Base-by-base conservation (phyloP, 2,888 invertebrate genomes). In the Crocallis elinguaria region DNA sequence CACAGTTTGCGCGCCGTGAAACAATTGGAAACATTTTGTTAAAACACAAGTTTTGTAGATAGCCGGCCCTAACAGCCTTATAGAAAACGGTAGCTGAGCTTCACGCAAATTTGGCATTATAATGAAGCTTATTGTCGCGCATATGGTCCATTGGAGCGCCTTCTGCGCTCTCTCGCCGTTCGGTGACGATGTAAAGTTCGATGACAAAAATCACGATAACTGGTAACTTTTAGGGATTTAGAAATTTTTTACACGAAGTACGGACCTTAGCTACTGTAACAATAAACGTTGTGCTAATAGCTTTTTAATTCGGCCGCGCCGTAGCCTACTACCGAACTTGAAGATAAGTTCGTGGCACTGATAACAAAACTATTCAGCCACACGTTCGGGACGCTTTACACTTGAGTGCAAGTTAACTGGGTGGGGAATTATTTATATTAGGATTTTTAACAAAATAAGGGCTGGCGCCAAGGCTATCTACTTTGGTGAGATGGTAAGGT, bases 271-370 rank as follows among this genome's bases (percentile, higher is more conserved):
- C 17, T 21, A 43, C 42, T 48, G 42, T 37, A 17, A 17, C 43
- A 30, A 21, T 56, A 37, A 37, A 39, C 19, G 39, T 37, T 57
- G 56, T 62, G 70, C 66, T 84, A 86, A 87, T 86, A 79, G 79
- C 67, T 81, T 86, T 87, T 86, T 86, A 87, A 87, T 86, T 81
- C 73, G 62, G 64, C 14, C 33, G 61, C 52, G 57, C 60, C 54
- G 66, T 69, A 61, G 56, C 64, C 67, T 66, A 70, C 48, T 44
- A 64, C 60, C 59, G 69, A 67, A 60, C 64, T 67, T 36, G 16
- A 51, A 61, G 83, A 81, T 81, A 82, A 79, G 64, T 68, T 65
- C 49, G 62, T 51, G 49, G 59, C 23, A 16, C 64, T 71, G 86
- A 86, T 85, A 84, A 79, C 62, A 46, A 55, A 81, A 79, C 77